These are phyloP conservation scores for Notothenia rossii DNA, from an alignment of 2,113 vertebrate species.

Conservation along the genomic window DNA sequence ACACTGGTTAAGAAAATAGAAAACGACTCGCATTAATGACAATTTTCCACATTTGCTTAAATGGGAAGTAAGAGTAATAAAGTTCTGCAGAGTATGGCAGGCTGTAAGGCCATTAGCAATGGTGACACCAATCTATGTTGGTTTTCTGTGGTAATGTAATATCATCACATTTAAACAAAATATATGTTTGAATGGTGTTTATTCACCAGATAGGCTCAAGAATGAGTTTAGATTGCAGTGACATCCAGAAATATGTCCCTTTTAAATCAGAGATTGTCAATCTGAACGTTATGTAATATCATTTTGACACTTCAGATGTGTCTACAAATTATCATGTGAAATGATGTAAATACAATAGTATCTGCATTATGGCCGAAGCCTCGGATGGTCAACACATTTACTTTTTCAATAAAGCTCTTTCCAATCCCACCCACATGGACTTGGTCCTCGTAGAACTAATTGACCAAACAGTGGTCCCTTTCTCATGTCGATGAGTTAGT, in stretches of 20 bases:
- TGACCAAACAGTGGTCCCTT: slow-evolving; percentile 33
- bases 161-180: slow-evolving; percentile 8
- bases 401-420: slow-evolving; percentile 18
- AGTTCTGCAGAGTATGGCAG: slow-evolving; percentile 2
- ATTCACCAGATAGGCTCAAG: slow-evolving; percentile 17
- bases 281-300: not conserved
- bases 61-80: not conserved
- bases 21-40: slow-evolving; percentile 13
- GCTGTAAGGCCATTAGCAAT: slow-evolving; percentile 2
- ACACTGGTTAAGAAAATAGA: slow-evolving; percentile 20
- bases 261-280: slow-evolving; percentile 48
- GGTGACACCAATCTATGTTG: not conserved
- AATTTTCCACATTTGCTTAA: slow-evolving; percentile 4
- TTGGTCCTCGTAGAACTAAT: slow-evolving; percentile 21
- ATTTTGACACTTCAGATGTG: slow-evolving; percentile 12
- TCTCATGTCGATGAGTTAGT: slow-evolving; percentile 19
- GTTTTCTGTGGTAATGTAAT: slow-evolving; percentile 1
- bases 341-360: slow-evolving; percentile 33
- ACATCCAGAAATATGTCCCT: slow-evolving; percentile 7
- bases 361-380: slow-evolving; percentile 13
- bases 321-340: slow-evolving; percentile 7
- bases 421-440: not conserved
- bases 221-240: slow-evolving; percentile 27
- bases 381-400: slow-evolving; percentile 10
- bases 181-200: not conserved